Conservation (phyloP, 2,888 invertebrate species). For the Synergus umbraculus region DNA sequence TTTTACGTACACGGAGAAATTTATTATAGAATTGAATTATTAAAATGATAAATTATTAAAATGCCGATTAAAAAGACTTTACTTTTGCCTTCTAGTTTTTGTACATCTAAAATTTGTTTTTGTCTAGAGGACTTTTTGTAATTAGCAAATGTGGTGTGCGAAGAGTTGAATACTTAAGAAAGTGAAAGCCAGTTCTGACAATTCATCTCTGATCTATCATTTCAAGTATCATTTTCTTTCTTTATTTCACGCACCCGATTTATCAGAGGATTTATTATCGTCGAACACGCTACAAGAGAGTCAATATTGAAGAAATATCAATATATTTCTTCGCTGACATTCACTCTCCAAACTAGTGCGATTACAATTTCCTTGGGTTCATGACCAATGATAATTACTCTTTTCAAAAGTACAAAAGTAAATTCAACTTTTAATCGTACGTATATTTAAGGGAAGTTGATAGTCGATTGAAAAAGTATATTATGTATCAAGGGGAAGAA, state of each 20-base stretch:
- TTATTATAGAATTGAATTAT: too few species aligned
- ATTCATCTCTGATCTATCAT: not conserved
- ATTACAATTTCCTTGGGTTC: not conserved
- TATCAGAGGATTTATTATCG: conserved; percentile 4
- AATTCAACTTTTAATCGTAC: not conserved
- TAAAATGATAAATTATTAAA: too few species aligned
- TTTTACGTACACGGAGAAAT: too few species aligned
- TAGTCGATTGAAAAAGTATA: not conserved
- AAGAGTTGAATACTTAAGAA: not conserved
- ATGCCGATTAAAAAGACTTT: too few species aligned
- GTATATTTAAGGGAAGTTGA: not conserved
- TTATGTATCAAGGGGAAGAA: too few species aligned
- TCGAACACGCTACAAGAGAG: not conserved
- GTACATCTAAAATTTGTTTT: not conserved
- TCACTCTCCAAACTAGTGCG: not conserved
- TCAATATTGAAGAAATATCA: not conserved
- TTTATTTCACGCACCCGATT: not conserved
- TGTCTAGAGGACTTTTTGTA: not conserved
- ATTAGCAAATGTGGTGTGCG: not conserved
- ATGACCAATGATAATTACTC: conserved; percentile 1
- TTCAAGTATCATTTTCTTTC: not conserved
- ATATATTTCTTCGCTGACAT: not conserved
- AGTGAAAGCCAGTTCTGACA: not conserved
- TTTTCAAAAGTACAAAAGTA: not conserved
- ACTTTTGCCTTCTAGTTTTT: not conserved